These are phyloP conservation scores for Anagyrus pseudococci DNA, from an alignment of 2,888 invertebrate species.

Conservation along the genomic window DNA sequence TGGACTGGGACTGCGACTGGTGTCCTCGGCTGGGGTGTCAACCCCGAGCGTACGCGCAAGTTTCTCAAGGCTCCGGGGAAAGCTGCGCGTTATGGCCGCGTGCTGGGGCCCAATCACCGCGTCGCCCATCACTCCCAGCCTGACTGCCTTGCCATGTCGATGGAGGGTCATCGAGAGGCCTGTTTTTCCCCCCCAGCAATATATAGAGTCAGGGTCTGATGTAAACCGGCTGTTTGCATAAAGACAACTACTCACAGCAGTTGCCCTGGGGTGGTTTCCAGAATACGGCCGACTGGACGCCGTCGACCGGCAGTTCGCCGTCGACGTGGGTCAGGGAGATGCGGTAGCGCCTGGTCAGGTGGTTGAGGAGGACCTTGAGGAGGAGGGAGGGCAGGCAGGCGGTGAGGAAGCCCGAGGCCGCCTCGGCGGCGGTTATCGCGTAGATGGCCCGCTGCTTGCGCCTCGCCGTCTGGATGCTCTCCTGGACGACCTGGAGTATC, in stretches of 20 bases:
- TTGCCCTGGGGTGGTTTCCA: conserved; percentile 81
- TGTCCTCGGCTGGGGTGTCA: conserved; percentile 38
- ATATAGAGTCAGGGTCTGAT: too few relatives aligned
- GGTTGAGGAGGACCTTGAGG: conserved; percentile 67
- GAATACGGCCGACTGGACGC: conserved; percentile 70
- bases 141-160: conserved; percentile 71
- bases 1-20: conserved; percentile 47
- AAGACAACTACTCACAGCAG: conserved; percentile 69
- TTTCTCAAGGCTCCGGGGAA: conserved; percentile 51
- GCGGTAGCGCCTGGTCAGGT: conserved; percentile 72
- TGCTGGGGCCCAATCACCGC: conserved; percentile 74
- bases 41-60: conserved; percentile 54
- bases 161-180: conserved; percentile 77
- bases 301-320: conserved; percentile 71
- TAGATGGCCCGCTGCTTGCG: conserved; percentile 65
- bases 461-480: conserved; percentile 60
- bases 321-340: conserved; percentile 69
- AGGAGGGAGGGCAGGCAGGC: conserved; percentile 69
- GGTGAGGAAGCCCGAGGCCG: conserved; percentile 68
- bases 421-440: conserved; percentile 65
- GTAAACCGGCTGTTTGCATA: too few relatives aligned
- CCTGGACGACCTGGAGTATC: conserved; percentile 59
- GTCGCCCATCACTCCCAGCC: conserved; percentile 76
- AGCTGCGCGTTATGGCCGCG: conserved; percentile 53
- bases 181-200: too few relatives aligned